Evolutionary conservation across 1,140 invertebrate species (phyloP).

Genomic region (Scaptomyza graminum): DNA sequence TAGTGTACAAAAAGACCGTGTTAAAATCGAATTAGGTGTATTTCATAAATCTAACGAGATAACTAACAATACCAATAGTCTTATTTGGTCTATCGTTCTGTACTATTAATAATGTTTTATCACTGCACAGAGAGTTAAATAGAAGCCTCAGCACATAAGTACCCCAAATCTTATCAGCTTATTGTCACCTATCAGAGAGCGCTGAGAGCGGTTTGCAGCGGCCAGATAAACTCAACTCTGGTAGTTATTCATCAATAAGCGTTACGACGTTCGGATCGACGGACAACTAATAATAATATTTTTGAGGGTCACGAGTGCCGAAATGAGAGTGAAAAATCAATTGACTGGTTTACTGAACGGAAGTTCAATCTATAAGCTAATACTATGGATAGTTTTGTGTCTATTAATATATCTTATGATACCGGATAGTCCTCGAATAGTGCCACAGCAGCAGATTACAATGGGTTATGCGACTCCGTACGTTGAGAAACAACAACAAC

Average conservation of each 20-base stretch:
- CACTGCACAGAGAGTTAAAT: no score
- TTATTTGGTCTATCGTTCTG: no score
- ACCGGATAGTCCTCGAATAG: not conserved
- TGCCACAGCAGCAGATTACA: not conserved
- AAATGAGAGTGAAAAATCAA: not conserved
- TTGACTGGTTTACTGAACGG: not conserved
- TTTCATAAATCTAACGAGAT: no score
- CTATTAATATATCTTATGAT: slow-evolving; percentile 7
- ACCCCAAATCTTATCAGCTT: no score
- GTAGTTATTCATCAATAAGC: not conserved
- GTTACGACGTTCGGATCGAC: not conserved
- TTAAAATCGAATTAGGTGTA: no score
- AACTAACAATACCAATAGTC: no score
- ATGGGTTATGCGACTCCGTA: not conserved
- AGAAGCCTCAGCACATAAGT: no score
- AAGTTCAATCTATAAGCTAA: not conserved
- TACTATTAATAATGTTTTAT: no score
- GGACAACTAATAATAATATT: not conserved
- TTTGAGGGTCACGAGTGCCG: not conserved
- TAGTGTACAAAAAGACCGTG: no score
- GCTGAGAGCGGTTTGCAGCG: no score
- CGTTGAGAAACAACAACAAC: slow-evolving; percentile 67
- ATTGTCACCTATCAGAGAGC: no score
- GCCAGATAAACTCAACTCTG: not conserved
- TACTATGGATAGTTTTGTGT: slow-evolving; percentile 14